Evolutionary conservation across 2,797 vertebrate genomes (phyloP).

Genomic region (Pelochelys cantorii): DNA sequence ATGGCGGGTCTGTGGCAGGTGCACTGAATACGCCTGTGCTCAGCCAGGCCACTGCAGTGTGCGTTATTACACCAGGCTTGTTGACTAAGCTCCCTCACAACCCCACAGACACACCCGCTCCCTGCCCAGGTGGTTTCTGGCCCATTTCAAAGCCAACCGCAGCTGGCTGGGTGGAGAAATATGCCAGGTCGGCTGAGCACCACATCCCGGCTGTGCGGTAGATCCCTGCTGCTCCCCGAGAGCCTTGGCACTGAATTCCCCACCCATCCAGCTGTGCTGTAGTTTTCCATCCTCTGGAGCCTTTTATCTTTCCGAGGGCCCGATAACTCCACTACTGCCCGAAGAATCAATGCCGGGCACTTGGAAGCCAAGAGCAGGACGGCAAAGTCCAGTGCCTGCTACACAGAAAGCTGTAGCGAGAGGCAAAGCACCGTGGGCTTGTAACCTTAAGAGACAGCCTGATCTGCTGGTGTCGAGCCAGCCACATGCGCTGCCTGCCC

Average conservation of each 20-base stretch:
- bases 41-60: rapidly evolving
- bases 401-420: conserved; percentile 3
- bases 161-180: not conserved
- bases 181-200: not conserved
- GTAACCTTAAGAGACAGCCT: not conserved
- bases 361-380: not conserved
- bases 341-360: conserved; percentile 13
- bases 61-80: rapidly evolving
- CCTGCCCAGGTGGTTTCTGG: not conserved
- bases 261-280: not conserved
- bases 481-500: not conserved
- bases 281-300: not conserved
- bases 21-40: not conserved
- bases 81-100: no score
- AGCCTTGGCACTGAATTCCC: not conserved
- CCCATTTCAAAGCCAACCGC: not conserved
- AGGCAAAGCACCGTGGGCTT: not conserved
- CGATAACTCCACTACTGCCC: not conserved
- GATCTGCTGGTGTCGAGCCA: not conserved
- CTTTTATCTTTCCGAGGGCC: not conserved
- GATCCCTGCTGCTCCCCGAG: not conserved
- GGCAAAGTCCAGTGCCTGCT: conserved; percentile 42
- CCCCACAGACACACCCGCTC: rapidly evolving
- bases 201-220: rapidly evolving
- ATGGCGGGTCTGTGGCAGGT: not conserved